Conservation (phyloP, 30 jellyfish, hydroid and myxozoan genomes). For the Turritopsis rubra region DNA sequence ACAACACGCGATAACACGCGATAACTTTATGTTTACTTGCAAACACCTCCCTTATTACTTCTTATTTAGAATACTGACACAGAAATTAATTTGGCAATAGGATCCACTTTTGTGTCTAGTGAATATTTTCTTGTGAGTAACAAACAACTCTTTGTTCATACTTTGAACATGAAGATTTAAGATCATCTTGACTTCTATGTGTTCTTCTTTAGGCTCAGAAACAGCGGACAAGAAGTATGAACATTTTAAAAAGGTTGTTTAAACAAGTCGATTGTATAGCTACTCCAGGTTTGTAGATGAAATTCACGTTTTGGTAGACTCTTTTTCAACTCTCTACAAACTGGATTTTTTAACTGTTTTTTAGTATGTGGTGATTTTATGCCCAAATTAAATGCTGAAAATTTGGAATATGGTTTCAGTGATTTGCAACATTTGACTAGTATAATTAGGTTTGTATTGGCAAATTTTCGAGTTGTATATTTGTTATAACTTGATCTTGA, state of each 20-base stretch:
- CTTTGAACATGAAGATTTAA: neutral
- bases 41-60: no score
- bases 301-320: no score
- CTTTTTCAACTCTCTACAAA: no score
- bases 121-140: constrained; percentile 30
- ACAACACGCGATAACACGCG: no score
- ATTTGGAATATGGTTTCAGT: constrained; percentile 12
- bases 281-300: constrained; percentile 56
- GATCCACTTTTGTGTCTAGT: constrained; percentile 27
- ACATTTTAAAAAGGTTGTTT: constrained; percentile 48
- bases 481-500: neutral
- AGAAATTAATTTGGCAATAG: constrained; percentile 26
- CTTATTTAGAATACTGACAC: constrained; percentile 41
- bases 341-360: no score
- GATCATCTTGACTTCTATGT: neutral
- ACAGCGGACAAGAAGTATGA: constrained; percentile 79
- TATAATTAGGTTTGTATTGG: constrained; percentile 14
- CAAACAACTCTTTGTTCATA: neutral
- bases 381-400: constrained; percentile 23
- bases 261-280: constrained; percentile 63
- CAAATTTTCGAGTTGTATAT: neutral
- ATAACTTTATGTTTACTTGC: no score
- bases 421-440: constrained; percentile 12
- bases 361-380: constrained; percentile 29
- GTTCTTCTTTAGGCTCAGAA: constrained; percentile 24